Percentiles rank a stretch among this genome's conserved stretches.
Evolutionary conservation across 2,797 vertebrate genomes (phyloP).

Genomic region (Martes flavigula): DNA sequence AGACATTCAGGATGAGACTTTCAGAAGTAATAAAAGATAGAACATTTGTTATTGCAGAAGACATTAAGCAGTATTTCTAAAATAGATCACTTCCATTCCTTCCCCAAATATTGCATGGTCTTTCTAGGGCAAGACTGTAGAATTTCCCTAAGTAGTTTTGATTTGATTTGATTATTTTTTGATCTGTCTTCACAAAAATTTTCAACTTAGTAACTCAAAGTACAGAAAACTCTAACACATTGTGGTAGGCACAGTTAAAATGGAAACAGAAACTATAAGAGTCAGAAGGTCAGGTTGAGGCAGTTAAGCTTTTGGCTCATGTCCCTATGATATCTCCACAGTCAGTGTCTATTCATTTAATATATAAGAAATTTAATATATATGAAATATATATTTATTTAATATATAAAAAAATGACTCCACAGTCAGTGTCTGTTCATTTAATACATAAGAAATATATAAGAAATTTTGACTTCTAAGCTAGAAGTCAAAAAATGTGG

Average conservation of each 20-base stretch:
- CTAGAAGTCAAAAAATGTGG: not conserved
- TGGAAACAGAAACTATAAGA: not conserved
- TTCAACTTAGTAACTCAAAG: not conserved
- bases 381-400: too few relatives aligned
- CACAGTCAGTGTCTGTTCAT: not conserved
- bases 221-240: not conserved
- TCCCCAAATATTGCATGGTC: not conserved
- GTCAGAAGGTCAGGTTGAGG: not conserved
- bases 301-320: not conserved
- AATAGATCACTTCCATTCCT: not conserved
- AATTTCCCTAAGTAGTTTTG: not conserved
- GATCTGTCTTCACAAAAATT: not conserved
- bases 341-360: not conserved
- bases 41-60: not conserved
- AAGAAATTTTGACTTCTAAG: not conserved
- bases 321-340: not conserved
- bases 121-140: not conserved
- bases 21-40: not conserved
- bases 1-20: not conserved
- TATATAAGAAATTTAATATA: not conserved
- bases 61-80: not conserved
- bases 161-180: not conserved
- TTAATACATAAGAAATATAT: not conserved
- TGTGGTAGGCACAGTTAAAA: not conserved
- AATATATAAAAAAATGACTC: too few relatives aligned